Evolutionary conservation across 2,888 invertebrate genomes (phyloP), one percentile per base, ranked within the genome.

Genomic region (Polymixis flavicincta): DNA sequence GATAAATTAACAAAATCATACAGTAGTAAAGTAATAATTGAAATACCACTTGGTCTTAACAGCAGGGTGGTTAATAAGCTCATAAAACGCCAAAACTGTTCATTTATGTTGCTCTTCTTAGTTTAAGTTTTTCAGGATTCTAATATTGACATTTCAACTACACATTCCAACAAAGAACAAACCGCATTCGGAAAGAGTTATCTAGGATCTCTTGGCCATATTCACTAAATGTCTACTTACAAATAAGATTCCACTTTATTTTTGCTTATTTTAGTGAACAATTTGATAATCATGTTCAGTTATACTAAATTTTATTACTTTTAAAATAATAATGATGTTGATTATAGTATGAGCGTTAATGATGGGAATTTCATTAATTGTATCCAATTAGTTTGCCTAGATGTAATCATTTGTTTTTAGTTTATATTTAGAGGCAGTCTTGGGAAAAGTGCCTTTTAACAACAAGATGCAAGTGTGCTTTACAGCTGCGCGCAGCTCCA

Each of bases 381-480:
- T 78, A 70, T 81, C 25, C 59, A 28, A 42, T 57, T 77, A 67
- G 72, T 68, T 85, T 75, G 60, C 73, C 74, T 84, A 85, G 85
- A 80, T 85, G 57, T 82, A 83, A 85, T 85, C 78, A 71, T 83
- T 85, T 85, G 70, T 83, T 85, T 83, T 83, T 80, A 74, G 71
- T 85, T 85, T 75, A 0, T 75, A 60, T 70, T 74, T 22, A 52
- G 73, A 78, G 85, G 79, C 45, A 70, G 85, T 69, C 73, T 66
- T 37, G 57, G 78, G 45, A 13, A 22, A 65, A 48, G 73, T 82
- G 78, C 69, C 74, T 69, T 75, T 28, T 57, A 60, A 28, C 5
- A 63, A 48, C n/a, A 67, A 57, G 14, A 17, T 42, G 22, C 64
- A 45, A 45, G 54, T 66, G 54, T 80, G 74, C n/a, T 28, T 68